Conservation (phyloP, 1,140 invertebrate species). For the Rhynchophorus ferrugineus region DNA sequence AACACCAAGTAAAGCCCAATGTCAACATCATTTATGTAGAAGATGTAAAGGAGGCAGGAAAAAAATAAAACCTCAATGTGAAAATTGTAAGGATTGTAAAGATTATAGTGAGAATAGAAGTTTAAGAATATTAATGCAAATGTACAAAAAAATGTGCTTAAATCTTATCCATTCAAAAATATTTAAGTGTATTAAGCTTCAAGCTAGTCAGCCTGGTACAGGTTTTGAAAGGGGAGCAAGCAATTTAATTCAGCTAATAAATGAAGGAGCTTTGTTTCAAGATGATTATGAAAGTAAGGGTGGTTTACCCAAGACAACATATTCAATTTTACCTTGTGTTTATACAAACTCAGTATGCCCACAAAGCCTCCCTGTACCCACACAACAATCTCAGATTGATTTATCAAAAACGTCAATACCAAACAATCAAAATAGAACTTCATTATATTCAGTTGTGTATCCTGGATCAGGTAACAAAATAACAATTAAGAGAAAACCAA, state of each 20-base stretch:
- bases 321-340: slow-evolving; percentile 64
- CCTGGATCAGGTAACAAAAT: slow-evolving; percentile 72
- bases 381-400: slow-evolving; percentile 19
- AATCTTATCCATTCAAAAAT: slow-evolving; percentile 67
- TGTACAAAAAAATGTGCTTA: slow-evolving; percentile 82
- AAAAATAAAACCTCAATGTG: slow-evolving; percentile 73
- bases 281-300: slow-evolving; percentile 67
- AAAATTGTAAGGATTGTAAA: slow-evolving; percentile 76
- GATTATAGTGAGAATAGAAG: slow-evolving; percentile 78
- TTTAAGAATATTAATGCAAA: slow-evolving; percentile 70
- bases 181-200: slow-evolving; percentile 54
- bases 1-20: slow-evolving; percentile 69
- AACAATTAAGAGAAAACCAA: slow-evolving; percentile 70
- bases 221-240: slow-evolving; percentile 37
- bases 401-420: slow-evolving; percentile 26
- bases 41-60: slow-evolving; percentile 76
- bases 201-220: slow-evolving; percentile 41
- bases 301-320: slow-evolving; percentile 60
- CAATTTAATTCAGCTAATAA: slow-evolving; percentile 65
- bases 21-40: slow-evolving; percentile 81
- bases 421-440: slow-evolving; percentile 59
- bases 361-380: slow-evolving; percentile 45
- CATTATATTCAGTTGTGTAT: slow-evolving; percentile 71
- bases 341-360: slow-evolving; percentile 55
- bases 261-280: slow-evolving; percentile 69